phyloP scores from a whole-genome alignment of 2,888 invertebrate genomes.

The Xanthia icteritia region DNA sequence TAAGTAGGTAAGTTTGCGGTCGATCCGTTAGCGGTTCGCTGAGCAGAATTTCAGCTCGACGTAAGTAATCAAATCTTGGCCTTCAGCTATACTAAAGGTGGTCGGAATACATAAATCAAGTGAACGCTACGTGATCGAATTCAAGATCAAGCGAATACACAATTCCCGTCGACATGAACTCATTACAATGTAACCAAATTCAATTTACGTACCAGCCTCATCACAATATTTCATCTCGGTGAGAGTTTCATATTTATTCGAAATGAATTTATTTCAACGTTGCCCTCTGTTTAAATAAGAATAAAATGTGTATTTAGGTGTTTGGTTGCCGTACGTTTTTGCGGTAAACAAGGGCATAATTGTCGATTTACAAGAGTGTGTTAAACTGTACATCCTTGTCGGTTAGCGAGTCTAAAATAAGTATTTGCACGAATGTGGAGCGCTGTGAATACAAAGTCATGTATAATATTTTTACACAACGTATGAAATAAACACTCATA shows the following conservation, averaged over 20 bases:
- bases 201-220: constrained; percentile 85
- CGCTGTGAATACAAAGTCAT: constrained; percentile 35
- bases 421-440: constrained; percentile 42
- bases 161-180: constrained; percentile 85
- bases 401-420: constrained; percentile 44
- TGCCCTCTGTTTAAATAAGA: constrained; percentile 76
- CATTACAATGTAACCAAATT: constrained; percentile 89
- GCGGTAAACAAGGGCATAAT: constrained; percentile 72
- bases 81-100: constrained; percentile 82
- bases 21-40: constrained; percentile 76
- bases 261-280: constrained; percentile 73
- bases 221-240: constrained; percentile 86
- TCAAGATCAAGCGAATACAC: constrained; percentile 86
- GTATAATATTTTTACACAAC: constrained; percentile 21
- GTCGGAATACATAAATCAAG: constrained; percentile 88
- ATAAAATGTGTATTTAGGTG: constrained; percentile 72
- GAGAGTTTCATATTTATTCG: constrained; percentile 78
- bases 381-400: constrained; percentile 49
- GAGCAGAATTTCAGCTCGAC: constrained; percentile 76
- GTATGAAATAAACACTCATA: constrained; percentile 9
- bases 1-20: constrained; percentile 72
- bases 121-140: constrained; percentile 87
- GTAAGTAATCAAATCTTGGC: constrained; percentile 85
- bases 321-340: constrained; percentile 66
- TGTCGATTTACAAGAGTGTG: constrained; percentile 70